Evolutionary conservation across 2,797 vertebrate genomes (phyloP).

Genomic region (Squalus acanthias): DNA sequence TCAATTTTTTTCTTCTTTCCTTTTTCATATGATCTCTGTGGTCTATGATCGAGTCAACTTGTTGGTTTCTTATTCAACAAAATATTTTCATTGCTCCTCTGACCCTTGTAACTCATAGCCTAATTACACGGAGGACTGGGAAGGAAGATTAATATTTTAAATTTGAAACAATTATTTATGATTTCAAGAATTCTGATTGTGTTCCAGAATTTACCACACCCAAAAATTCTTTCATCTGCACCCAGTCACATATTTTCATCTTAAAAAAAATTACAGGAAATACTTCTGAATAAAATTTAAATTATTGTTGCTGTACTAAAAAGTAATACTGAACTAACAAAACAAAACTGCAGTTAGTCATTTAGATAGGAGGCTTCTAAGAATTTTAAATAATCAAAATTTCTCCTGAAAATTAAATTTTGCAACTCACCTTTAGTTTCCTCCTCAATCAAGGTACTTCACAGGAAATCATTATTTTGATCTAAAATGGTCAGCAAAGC

Average conservation of each 20-base stretch:
- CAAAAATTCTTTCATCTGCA: background rate
- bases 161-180: background rate
- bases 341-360: background rate
- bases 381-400: conserved; percentile 5
- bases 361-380: background rate
- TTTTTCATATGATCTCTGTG: background rate
- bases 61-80: background rate
- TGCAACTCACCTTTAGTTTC: background rate
- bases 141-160: background rate
- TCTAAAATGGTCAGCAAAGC: background rate
- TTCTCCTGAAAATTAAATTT: conserved; percentile 7
- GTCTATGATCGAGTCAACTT: background rate
- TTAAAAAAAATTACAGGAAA: background rate
- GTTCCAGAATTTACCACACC: background rate
- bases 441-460: background rate
- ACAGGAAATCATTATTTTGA: background rate
- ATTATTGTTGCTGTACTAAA: background rate
- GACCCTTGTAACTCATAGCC: background rate
- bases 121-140: background rate
- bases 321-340: background rate
- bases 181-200: background rate
- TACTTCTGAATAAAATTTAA: background rate
- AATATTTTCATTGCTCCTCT: background rate
- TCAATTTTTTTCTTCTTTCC: background rate
- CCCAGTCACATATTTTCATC: background rate